Evolutionary conservation across 2,113 vertebrate genomes (phyloP), one percentile per base, ranked within the genome.

Genomic region (Cynoglossus semilaevis): DNA sequence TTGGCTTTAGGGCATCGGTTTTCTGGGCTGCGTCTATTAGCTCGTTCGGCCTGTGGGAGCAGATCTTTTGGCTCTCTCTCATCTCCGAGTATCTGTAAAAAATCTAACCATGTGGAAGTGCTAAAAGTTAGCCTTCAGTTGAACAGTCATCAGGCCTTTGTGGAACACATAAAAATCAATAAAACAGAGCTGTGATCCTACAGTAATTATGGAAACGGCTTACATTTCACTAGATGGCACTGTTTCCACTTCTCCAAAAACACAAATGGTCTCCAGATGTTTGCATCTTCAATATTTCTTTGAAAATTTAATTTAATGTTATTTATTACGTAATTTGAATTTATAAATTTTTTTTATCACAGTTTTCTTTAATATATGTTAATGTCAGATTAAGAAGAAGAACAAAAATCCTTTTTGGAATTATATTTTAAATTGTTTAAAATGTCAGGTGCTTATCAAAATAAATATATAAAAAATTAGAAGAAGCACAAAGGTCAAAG

Each of bases 151-250:
- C 10, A 18, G 6, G 34, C 55, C 44, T n/a, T 15, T 49, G 43
- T 15, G 11, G 19, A 63, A 17, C 15, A 44, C 15, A 19, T 42
- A 29, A 8, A 2, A 56, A n/a, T 56, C 17, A 48, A 14, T 19
- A 46, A 46, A 55, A 17, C 8, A 17, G 15, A 16, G 15, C 29
- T 45, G 11, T 35, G 12, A 58, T 12, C 41, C 35, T 61, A 51
- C 12, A 40, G 29, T 50, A 14, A 34, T 4, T n/a, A n/a, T n/a
- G n/a, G n/a, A 40, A 22, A 66, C 19, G 13, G 17, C 18, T 63
- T 43, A 6, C 12, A 17, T 58, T 44, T 79, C 88, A 87, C 89
- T 87, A 91, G 88, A 90, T 90, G 88, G 86, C 89, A 87, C 72
- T 89, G 78, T 88, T 85, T 65, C 58, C 80, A 79, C 83, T 90